Base-by-base conservation (phyloP, 2,113 vertebrate species). In the Mustela lutreola region DNA sequence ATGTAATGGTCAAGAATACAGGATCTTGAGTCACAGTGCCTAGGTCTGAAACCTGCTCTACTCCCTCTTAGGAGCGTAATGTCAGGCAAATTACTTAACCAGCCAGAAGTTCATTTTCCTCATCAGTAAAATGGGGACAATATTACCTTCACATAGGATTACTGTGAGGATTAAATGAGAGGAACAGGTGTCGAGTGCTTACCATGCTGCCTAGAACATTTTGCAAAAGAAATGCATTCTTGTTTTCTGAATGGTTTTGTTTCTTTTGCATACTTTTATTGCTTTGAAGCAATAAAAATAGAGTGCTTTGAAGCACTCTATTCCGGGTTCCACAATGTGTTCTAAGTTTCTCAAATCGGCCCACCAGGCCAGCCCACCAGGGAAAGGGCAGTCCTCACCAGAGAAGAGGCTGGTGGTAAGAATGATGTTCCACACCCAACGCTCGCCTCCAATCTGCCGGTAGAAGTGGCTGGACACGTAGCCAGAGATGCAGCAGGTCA, bases 401-500 rank as follows among this genome's bases (percentile, higher is more conserved):
- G 99, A 99, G 98, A 99, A 99, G 65, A 99, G 99, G 12, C 99
- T 98, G 16, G 99, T 99, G 36, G 99, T 99, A 93, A 99, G 99
- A 95, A 99, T 99, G 97, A 99, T 99, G 98, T 99, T 99, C 99
- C 99, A 99, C 81, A 99, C 99, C 99, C 99, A 99, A 50, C 98
- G 99, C 97, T 99, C 98, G 73, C 99, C 99, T 31, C 99, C 99
- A 33, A 99, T 99, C 98, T 99, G 99, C 15, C 99, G 99, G 99
- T 99, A 99, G 98, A 99, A 99, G 98, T 99, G 99, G 96, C 99
- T 99, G 0, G 99, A 99, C 80, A 99, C 99, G 28, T 99, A 99
- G 39, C 99, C 99, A 5, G 99, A 99, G 98, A 99, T 98, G 71
- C 99, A 99, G 98, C 99, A 99, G 93, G 99, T 99, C 98, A 99